Evolutionary conservation across 2,888 invertebrate species (phyloP), one percentile per base, ranked within the genome.

Genomic region (Acanthosepion pharaonis): DNA sequence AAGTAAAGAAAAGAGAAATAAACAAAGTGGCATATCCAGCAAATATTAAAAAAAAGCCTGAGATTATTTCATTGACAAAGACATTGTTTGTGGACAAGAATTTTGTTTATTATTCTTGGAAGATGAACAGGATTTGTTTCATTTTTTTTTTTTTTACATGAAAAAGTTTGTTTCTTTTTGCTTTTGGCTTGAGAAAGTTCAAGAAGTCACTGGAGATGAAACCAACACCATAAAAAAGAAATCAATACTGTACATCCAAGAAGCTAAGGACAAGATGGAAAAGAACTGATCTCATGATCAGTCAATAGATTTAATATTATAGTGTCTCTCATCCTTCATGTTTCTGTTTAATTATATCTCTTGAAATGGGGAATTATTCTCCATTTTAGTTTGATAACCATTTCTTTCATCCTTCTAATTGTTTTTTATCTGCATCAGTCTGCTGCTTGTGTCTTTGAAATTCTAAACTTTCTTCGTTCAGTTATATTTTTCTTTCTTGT

Each of bases 91-190:
- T 78, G 78, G n/a, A 78, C n/a, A 78, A 78, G 78, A 78, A 78
- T 78, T 78, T n/a, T n/a, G n/a, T 78, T 78, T 78, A 78, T 78
- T 78, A n/a, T n/a, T n/a, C 23, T 78, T 78, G 78, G 78, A n/a
- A 78, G n/a, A 78, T 78, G n/a, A n/a, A 78, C 78, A 78, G 78
- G 78, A n/a, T 78, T 78, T 78, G 33, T 78, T 6, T 78, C n/a
- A n/a, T n/a, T 78, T 15, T 78, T 6, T 78, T 18, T 11, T n/a
- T 78, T 15, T 78, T 78, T 33, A 78, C 18, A 78, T 8, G 18
- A n/a, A 78, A 78, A 5, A 78, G n/a, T 78, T 78, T 78, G 15
- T 18, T 78, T n/a, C 5, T 78, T 78, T 78, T 78, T 78, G 78
- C n/a, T 78, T 78, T 78, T 5, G 6, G 5, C 18, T 78, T n/a